Evolutionary conservation across 2,113 vertebrate genomes (phyloP), one percentile per base, ranked within the genome.

Genomic region (Uropsilus gracilis): DNA sequence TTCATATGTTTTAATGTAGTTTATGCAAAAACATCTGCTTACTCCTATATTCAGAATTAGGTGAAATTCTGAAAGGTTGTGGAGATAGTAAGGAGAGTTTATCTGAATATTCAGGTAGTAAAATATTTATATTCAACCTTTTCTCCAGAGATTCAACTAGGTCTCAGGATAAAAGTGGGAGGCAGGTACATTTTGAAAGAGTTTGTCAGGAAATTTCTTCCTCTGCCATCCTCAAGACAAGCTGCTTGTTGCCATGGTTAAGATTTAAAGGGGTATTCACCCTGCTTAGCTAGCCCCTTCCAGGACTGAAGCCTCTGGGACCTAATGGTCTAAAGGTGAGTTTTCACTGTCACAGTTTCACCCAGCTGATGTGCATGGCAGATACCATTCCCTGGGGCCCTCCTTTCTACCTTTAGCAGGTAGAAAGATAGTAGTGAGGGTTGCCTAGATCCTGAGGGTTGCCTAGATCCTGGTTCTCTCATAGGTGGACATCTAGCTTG

Each of bases 161-260:
- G 34, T 14, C 59, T 94, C 9, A 50, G 71, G 44, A 57, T 68
- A 28, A 80, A 81, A 14, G 10, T 17, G 2, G 44, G 34, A 55
- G 20, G 69, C 12, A 72, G 24, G 16, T 9, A 44, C 12, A n/a
- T 53, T 73, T 8, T 63, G 39, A 44, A 59, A 63, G 61, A 37
- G 8, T 42, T 61, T 13, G 18, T 73, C 14, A 8, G 10, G 39
- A 32, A 50, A 55, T 57, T 18, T 55, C 14, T 72, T 90, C 34
- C 20, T 12, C 32, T 84, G 6, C 57, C 69, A 0, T 2, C 13
- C 13, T 34, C 8, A 0, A 10, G 4, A 1, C n/a, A n/a, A n/a
- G n/a, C n/a, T n/a, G n/a, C n/a, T n/a, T n/a, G n/a, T n/a, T 11
- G 0, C 5, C 4, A 57, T 30, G 16, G 24, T 8, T 37, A 77